Evolutionary conservation across 1,140 invertebrate species (phyloP).

Genomic region (Sesamia nonagrioides): DNA sequence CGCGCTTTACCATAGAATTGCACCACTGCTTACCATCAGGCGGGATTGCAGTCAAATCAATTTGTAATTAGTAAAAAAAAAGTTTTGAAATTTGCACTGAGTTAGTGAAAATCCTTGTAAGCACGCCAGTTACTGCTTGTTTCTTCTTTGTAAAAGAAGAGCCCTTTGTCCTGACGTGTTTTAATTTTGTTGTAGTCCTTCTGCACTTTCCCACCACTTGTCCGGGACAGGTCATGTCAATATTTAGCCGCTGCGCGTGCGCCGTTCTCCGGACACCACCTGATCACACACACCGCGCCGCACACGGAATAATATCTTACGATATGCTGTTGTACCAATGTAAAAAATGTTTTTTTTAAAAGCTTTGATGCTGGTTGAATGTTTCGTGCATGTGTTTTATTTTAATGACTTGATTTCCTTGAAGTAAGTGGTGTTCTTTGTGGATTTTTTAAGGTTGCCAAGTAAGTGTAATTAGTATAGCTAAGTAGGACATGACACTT

Average conservation of each 20-base stretch:
- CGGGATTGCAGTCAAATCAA: no score
- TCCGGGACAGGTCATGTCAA: slow-evolving; percentile 53
- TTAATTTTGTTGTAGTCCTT: neutral
- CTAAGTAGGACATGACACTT: no score
- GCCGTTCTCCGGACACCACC: slow-evolving; percentile 56
- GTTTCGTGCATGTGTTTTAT: neutral
- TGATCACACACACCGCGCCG: slow-evolving; percentile 56
- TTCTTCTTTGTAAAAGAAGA: no score
- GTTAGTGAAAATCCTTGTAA: no score
- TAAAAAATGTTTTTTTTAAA: slow-evolving; percentile 23
- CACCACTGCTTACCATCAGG: no score
- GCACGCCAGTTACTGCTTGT: no score
- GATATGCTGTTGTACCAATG: slow-evolving; percentile 11
- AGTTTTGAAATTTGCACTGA: no score
- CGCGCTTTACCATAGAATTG: no score
- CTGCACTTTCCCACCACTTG: neutral
- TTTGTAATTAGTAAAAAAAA: no score
- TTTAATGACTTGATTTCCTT: neutral
- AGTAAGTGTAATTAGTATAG: neutral
- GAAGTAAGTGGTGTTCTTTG: neutral
- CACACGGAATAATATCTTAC: slow-evolving; percentile 29
- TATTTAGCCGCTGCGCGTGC: slow-evolving; percentile 58
- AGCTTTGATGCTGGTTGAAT: slow-evolving; percentile 6
- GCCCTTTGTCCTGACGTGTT: no score
- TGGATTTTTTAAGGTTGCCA: no score